Base-by-base conservation (phyloP, 2,888 invertebrate species). In the Leptura quadrifasciata region DNA sequence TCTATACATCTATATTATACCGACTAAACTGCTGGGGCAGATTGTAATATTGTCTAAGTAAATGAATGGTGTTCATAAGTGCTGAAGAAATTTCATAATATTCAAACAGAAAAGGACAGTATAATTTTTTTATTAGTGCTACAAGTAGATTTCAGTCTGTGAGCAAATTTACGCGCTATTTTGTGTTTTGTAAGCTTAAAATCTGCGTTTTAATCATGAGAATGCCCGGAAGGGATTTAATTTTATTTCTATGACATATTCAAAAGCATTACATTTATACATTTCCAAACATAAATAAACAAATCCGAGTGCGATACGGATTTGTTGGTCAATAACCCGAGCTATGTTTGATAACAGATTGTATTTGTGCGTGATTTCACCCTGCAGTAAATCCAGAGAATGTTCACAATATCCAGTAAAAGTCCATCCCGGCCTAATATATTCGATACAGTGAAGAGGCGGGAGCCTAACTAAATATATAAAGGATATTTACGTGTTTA, bases 341-440 rank as follows among this genome's bases (percentile, higher is more conserved):
- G 12, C 47, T 47, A 47, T n/a, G 47, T 47, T 47, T 47, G 47
- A 47, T 47, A 47, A 47, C 47, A n/a, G n/a, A 47, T 47, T n/a
- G 47, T 47, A 47, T 47, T 47, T 47, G 47, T 47, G 17, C 47
- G 47, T 47, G 47, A 47, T 47, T 47, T 47, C n/a, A 47, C 47
- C 47, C 47, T 47, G 47, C 47, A 47, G 47, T n/a, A 47, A 47
- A 47, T 47, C 6, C n/a, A n/a, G 12, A 47, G 47, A 47, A 47
- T 47, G 47, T 47, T 15, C 47, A n/a, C n/a, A 39, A 39, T 39
- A 39, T 39, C 15, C 39, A 39, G 12, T 39, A 39, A 39, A 39
- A 39, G 12, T 39, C 39, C n/a, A 47, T 47, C 47, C n/a, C n/a
- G 47, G n/a, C 47, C 2, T 47, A 47, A 47, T 47, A n/a, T n/a